Base-by-base conservation (phyloP, 2,888 invertebrate genomes). In the Phorcus lineatus region DNA sequence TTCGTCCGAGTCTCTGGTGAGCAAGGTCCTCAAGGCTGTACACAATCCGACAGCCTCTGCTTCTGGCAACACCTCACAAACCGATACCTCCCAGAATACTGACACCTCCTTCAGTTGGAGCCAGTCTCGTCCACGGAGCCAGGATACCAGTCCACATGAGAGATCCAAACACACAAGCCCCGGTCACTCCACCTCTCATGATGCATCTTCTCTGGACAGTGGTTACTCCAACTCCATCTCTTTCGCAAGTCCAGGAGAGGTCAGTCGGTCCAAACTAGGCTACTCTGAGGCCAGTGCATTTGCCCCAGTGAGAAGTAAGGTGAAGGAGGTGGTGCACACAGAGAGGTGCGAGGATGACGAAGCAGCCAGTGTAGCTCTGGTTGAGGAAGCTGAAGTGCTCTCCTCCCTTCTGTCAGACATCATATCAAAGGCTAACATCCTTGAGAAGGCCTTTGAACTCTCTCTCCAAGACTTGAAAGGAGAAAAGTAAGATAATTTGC, bases 371-470 rank as follows among this genome's bases (percentile, higher is more conserved):
- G 16, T 55, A n/a, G 40, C 70, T 13, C n/a, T 79, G 16, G 79
- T 79, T n/a, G 36, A 74, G n/a, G 52, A 53, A 22, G 54, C 75
- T 22, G 2, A 22, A 7, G 67, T 77, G 16, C 66, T 87, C 28
- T 74, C 81, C 3, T 83, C 85, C n/a, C 74, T 82, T 16, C 86
- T 88, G 66, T 76, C 74, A 17, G 80, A 85, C 77, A 83, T 87
- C 17, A 82, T 82, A 0, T 78, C 85, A 19, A 81, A 84, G 53
- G 85, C 85, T 31, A 81, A 84, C 40, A 81, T 88, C 1, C 74
- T 88, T 19, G 88, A 88, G 62, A 87, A 86, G 57, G 88, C 88
- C 24, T 83, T 87, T 9, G 84, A 85, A 67, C 82, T 88, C 16
- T 86, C 87, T 7, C 80, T 88, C 2, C 80, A 83, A 53, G 89